Conservation (phyloP, 2,113 vertebrate species). For the Larimichthys crocea region DNA sequence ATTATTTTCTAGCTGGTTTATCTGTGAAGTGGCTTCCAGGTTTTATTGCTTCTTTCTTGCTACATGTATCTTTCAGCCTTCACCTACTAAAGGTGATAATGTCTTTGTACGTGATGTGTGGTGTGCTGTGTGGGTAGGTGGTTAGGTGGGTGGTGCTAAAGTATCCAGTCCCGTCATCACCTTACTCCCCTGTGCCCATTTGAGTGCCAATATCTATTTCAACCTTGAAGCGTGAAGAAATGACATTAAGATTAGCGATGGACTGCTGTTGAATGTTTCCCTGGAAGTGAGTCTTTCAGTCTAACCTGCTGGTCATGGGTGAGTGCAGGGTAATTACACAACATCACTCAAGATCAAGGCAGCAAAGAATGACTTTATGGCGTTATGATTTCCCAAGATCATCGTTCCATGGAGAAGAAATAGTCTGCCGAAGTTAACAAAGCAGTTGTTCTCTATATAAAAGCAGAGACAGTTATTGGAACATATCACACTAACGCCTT, state of each 20-base stretch:
- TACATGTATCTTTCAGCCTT: background rate
- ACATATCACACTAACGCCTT: constrained; percentile 29
- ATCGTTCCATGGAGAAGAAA: constrained; percentile 18
- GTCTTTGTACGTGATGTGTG: constrained; percentile 19
- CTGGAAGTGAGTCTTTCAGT: constrained; percentile 34
- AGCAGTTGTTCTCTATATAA: constrained; percentile 24
- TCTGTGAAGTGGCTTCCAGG: background rate
- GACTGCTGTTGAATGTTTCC: constrained; percentile 16
- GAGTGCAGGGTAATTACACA: constrained; percentile 46
- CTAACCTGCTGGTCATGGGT: constrained; percentile 43
- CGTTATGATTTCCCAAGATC: constrained; percentile 23
- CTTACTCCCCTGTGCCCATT: constrained; percentile 27
- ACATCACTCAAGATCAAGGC: constrained; percentile 48
- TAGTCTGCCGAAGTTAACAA: background rate
- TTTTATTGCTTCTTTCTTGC: constrained; percentile 5
- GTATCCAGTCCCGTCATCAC: constrained; percentile 25
- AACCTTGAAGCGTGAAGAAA: constrained; percentile 39
- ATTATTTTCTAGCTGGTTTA: background rate
- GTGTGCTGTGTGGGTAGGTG: background rate
- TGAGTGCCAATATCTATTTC: constrained; percentile 33
- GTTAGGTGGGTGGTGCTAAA: constrained; percentile 19
- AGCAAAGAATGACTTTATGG: constrained; percentile 21
- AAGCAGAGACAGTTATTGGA: constrained; percentile 13
- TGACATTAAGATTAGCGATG: constrained; percentile 23
- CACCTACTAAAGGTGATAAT: constrained; percentile 21